Base-by-base conservation (phyloP, 2,113 vertebrate genomes). In the Psephotus haematonotus region DNA sequence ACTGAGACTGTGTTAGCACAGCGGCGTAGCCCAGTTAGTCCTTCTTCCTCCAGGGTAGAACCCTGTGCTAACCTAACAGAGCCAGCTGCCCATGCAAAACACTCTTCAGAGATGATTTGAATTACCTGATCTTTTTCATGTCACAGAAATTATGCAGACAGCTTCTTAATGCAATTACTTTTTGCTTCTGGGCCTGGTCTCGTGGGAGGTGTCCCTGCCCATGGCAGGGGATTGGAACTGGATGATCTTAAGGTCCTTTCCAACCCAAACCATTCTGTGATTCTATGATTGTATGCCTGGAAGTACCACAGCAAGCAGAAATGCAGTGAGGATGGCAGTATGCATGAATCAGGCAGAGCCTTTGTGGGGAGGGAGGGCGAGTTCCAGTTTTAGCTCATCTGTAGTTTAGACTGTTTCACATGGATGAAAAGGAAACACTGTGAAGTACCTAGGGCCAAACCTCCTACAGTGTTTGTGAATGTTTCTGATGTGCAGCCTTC, bases 1-100 rank as follows among this genome's bases (percentile, higher is more conserved):
- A 23, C 3, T 0, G 22, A 17, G 43, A 3, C 47, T n/a, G n/a
- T 0, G 0, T 14, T 39, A 43, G 22, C 62, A 20, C n/a, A 27
- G 23, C n/a, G 4, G 13, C 3, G 5, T 70, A 11, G 4, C 24
- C 41, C 22, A 46, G 5, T 44, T 2, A 31, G 7, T 33, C 22
- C 43, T 64, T 43, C 20, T 29, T 8, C 9, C 67, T 11, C 37
- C 9, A 6, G 23, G n/a, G 28, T 3, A 31, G 10, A 20, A 4
- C 47, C 8, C 41, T 3, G 10, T 71, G 74, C 28, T 35, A 9
- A 6, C 44, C 46, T 60, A 29, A 11, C 55, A 50, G 59, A 14
- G 60, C 24, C 74, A 67, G 59, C 60, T 44, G 64, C 22, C 9
- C 4, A 0, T 6, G 49, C 65, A 18, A 44, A 47, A 7, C 68